Base-by-base conservation (phyloP, 2,113 vertebrate species). In the Carassius auratus region DNA sequence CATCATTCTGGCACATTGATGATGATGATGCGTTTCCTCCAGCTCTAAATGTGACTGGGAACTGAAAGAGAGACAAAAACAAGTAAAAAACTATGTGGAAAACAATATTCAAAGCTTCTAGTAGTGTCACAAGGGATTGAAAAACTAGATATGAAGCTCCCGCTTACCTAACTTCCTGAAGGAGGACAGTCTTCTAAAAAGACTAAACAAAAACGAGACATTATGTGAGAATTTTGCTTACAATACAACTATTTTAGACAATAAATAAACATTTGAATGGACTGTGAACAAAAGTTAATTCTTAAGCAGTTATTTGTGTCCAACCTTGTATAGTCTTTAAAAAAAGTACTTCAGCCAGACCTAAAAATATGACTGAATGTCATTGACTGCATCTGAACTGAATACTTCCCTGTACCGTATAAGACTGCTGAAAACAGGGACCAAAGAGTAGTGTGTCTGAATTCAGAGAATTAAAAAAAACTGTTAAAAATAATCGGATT, bases 141-240 rank as follows among this genome's bases (percentile, higher is more conserved):
- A 0, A 15, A 71, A 75, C 73, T 15, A 48, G 33, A 52, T 69
- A 38, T 8, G 2, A 81, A 76, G 64, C 62, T 57, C 52, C 12
- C 5, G 9, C 64, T 85, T 38, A 85, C 83, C 84, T 79, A 87
- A 64, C 50, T 42, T 21, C 76, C 75, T 36, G 45, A 71, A 10
- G 13, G 45, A 45, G 88, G 86, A 19, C 86, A 89, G 76, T 73
- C 81, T 45, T 81, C 88, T 89, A 48, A 42, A 62, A 23, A 59
- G 8, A 45, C 19, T n/a, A 42, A 57, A 52, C 19, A 57, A 13
- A 30, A 23, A 33, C 19, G 0, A 55, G 26, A 17, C 0, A 4
- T 50, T 73, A 6, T 21, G 69, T 42, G 69, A 73, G 36, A 45
- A 73, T 38, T 45, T n/a, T 13, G 69, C 36, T n/a, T 8, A n/a